A percentile compares a stretch with the other conserved stretches of the same genome.
Evolutionary conservation across 2,113 vertebrate genomes (phyloP).

Genomic region (Sisor rabdophorus): DNA sequence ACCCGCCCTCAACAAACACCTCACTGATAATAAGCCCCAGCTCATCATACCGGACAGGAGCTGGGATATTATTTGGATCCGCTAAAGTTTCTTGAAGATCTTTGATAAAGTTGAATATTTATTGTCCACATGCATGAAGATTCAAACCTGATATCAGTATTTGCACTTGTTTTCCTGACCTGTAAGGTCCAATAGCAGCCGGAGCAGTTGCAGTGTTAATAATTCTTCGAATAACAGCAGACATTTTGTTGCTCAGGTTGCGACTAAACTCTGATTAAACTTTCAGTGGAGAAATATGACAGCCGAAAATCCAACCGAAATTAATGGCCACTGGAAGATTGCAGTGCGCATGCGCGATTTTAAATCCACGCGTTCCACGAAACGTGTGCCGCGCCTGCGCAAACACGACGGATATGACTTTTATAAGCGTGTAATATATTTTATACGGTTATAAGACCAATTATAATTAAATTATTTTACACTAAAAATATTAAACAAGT

Average conservation of each 20-base stretch:
- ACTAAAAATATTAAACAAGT: too few relatives aligned
- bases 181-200: slow-evolving; percentile 68
- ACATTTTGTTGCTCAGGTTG: slow-evolving; percentile 12
- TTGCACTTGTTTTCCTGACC: slow-evolving; percentile 50
- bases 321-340: neutral
- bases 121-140: neutral
- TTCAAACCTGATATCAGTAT: neutral
- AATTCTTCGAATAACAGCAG: slow-evolving; percentile 50
- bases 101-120: neutral
- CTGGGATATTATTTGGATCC: accelerated
- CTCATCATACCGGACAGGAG: neutral
- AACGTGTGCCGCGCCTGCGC: neutral
- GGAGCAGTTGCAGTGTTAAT: slow-evolving; percentile 60
- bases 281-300: neutral
- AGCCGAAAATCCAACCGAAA: neutral
- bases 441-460: too few relatives aligned
- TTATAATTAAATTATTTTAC: too few relatives aligned
- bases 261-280: neutral
- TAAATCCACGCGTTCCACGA: neutral
- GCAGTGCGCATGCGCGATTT: neutral
- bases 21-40: slow-evolving; percentile 15
- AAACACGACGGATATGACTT: neutral
- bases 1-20: slow-evolving; percentile 50
- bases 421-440: neutral
- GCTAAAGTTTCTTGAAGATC: neutral